A percentile compares a stretch with the other conserved stretches of the same genome.
Conservation (phyloP, 2,113 vertebrate genomes). For the Ondatra zibethicus region DNA sequence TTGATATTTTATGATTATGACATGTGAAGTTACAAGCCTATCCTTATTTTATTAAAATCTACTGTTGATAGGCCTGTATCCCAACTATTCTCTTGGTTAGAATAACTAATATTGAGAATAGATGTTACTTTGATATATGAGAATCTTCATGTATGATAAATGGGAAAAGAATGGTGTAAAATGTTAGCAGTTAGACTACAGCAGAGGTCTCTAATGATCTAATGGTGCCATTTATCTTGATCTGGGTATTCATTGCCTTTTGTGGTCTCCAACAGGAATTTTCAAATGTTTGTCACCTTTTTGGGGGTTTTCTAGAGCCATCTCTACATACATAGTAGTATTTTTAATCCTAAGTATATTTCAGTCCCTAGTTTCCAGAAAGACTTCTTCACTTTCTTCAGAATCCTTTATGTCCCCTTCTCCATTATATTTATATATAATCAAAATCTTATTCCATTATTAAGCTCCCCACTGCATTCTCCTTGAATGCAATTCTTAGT, state of each 20-base stretch:
- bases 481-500: background rate
- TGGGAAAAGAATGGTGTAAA: background rate
- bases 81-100: constrained; percentile 33
- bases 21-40: constrained; percentile 56
- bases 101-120: constrained; percentile 59
- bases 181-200: background rate
- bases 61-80: constrained; percentile 48
- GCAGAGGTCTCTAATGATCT: background rate
- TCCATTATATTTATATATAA: background rate
- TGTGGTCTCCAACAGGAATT: background rate
- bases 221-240: background rate
- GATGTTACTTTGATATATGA: constrained; percentile 42
- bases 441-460: background rate
- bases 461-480: background rate
- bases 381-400: background rate
- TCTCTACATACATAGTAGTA: background rate
- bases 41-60: constrained; percentile 73
- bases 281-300: background rate
- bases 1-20: constrained; percentile 61
- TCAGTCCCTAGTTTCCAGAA: background rate
- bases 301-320: background rate
- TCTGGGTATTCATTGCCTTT: background rate
- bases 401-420: background rate
- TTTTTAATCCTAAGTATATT: background rate
- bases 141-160: background rate